Conservation (phyloP, 2,888 invertebrate genomes). For the Dolichomitus sp. region DNA sequence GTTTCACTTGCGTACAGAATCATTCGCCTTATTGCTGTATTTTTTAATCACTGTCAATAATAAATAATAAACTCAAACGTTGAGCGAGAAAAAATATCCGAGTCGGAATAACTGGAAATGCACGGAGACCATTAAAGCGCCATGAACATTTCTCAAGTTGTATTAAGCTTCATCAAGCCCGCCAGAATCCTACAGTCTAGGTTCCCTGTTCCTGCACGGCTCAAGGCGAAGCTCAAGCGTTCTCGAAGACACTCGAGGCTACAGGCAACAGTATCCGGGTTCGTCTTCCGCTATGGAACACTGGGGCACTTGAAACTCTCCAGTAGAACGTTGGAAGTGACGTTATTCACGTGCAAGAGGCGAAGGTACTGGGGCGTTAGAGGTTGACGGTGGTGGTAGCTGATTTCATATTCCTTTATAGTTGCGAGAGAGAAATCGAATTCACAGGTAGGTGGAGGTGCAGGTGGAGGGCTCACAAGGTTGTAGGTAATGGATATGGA, state of each 20-base stretch:
- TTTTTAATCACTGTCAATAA: not conserved
- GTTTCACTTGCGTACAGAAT: not conserved
- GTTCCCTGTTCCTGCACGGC: slow-evolving; percentile 1
- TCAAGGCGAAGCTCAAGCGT: not conserved
- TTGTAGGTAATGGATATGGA: slow-evolving; percentile 64
- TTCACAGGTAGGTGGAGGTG: slow-evolving; percentile 41
- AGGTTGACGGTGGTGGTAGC: slow-evolving; percentile 31
- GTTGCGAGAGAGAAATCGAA: slow-evolving; percentile 53
- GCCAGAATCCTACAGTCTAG: not conserved
- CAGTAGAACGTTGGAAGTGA: not conserved
- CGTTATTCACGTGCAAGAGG: not conserved
- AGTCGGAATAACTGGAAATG: not conserved
- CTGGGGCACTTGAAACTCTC: not conserved
- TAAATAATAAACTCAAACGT: not conserved
- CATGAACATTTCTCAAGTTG: not conserved
- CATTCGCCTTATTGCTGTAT: too few species aligned
- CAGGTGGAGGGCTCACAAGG: slow-evolving; percentile 43
- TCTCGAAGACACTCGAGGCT: slow-evolving; percentile 9
- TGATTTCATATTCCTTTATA: slow-evolving; percentile 64
- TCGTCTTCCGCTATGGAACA: not conserved
- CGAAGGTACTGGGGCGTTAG: not conserved
- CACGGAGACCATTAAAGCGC: not conserved
- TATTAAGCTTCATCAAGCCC: slow-evolving; percentile 2
- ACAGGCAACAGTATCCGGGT: slow-evolving; percentile 1
- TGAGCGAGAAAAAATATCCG: not conserved